phyloP scores from a whole-genome alignment of 2,888 invertebrate genomes.

The Cybosia mesomella region DNA sequence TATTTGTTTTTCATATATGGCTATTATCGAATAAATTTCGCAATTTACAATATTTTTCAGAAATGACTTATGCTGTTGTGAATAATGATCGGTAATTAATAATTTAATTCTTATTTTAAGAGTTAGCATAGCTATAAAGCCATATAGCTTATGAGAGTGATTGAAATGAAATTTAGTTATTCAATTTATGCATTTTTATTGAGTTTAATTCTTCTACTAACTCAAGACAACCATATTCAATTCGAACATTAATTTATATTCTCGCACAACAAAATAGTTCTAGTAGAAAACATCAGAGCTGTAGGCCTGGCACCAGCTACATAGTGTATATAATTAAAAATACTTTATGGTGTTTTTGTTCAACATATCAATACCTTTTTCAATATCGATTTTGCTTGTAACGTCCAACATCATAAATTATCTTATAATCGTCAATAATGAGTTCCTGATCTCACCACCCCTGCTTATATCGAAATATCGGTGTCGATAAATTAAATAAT shows the following conservation, averaged over 20 bases:
- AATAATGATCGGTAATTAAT: not conserved
- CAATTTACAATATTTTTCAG: too few relatives aligned
- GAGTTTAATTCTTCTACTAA: too few relatives aligned
- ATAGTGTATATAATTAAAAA: too few relatives aligned
- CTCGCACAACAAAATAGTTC: too few relatives aligned
- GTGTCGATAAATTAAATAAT: conserved; percentile 68
- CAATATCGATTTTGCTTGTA: conserved; percentile 21
- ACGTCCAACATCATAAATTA: conserved; percentile 33
- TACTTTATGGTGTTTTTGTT: not conserved
- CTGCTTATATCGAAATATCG: conserved; percentile 32
- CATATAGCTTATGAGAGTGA: not conserved
- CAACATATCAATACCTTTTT: not conserved
- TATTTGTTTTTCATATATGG: not conserved
- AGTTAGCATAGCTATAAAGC: not conserved
- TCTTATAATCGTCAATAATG: conserved; percentile 39
- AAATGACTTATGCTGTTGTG: not conserved
- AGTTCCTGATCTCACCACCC: conserved; percentile 40
- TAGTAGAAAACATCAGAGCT: too few relatives aligned
- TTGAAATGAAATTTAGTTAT: too few relatives aligned
- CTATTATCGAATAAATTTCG: not conserved
- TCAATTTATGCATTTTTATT: too few relatives aligned
- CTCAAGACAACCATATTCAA: too few relatives aligned
- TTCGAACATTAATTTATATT: too few relatives aligned
- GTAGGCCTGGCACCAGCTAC: too few relatives aligned
- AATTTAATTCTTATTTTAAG: not conserved